Percentiles rank a stretch among this genome's conserved stretches.
Evolutionary conservation across 2,797 vertebrate species (phyloP).

Genomic region (Anisognathus igniventris): DNA sequence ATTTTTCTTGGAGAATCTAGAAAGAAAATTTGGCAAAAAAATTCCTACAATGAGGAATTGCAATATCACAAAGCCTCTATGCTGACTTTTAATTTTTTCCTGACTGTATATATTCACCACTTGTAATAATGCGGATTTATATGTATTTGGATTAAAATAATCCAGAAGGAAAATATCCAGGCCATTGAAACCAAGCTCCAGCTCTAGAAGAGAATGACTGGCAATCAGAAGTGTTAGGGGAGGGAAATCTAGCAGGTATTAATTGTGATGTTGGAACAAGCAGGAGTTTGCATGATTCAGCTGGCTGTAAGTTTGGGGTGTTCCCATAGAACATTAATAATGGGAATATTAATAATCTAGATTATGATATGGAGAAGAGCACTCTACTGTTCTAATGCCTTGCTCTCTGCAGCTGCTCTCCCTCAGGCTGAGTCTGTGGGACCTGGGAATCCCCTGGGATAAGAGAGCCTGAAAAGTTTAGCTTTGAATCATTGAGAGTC

Average conservation of each 20-base stretch:
- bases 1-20: not conserved
- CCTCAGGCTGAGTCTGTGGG: accelerated
- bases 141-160: not conserved
- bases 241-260: not conserved
- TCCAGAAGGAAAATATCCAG: not conserved
- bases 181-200: not conserved
- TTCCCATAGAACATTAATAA: not conserved
- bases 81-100: conserved; percentile 7
- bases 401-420: accelerated
- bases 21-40: not conserved
- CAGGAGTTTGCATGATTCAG: accelerated
- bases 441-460: too few relatives aligned
- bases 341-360: not conserved
- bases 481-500: not conserved
- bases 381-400: not conserved
- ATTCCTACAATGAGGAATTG: not conserved
- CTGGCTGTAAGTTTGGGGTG: not conserved
- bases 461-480: not conserved
- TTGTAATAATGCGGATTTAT: not conserved
- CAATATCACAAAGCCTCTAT: not conserved
- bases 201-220: not conserved
- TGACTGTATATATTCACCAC: not conserved
- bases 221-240: not conserved
- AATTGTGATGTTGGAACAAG: accelerated
- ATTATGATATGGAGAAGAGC: not conserved